A percentile compares a stretch with the other conserved stretches of the same genome.
phyloP scores from a whole-genome alignment of 1,140 invertebrate species.

The Sogatella furcifera region DNA sequence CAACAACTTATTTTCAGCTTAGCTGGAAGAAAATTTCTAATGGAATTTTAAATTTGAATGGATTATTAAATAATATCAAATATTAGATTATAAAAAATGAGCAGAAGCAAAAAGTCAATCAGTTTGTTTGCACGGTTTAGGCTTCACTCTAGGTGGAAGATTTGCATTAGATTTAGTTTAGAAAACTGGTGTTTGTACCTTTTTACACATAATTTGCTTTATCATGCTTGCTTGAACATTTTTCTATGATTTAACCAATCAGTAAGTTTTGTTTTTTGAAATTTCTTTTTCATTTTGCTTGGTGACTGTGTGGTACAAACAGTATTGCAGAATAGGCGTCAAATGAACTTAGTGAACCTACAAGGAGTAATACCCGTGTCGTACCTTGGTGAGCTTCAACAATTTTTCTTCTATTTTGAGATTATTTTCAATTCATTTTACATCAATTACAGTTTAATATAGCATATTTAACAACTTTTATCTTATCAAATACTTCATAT shows the following conservation, averaged over 20 bases:
- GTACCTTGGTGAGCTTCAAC: constrained; percentile 57
- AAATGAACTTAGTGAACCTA: constrained; percentile 72
- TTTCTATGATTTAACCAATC: background rate
- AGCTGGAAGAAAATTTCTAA: too few species aligned
- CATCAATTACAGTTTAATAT: background rate
- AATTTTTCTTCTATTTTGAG: background rate
- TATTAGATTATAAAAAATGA: too few species aligned
- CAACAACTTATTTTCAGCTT: too few species aligned
- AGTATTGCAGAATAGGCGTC: constrained; percentile 83
- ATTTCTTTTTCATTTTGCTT: constrained; percentile 8
- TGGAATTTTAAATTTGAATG: too few species aligned
- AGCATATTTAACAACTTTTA: too few species aligned
- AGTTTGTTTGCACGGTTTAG: background rate
- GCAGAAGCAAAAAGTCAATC: background rate
- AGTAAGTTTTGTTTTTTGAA: background rate
- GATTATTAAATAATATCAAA: background rate
- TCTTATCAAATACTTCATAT: too few species aligned
- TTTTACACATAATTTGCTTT: background rate
- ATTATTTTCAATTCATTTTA: background rate
- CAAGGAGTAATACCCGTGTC: constrained; percentile 84
- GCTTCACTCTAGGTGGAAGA: background rate
- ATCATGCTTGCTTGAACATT: background rate
- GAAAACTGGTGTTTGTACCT: background rate
- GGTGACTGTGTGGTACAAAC: constrained; percentile 35
- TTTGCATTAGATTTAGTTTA: background rate